phyloP scores from a whole-genome alignment of 2,888 invertebrate genomes.

The Lycophotia porphyrea region DNA sequence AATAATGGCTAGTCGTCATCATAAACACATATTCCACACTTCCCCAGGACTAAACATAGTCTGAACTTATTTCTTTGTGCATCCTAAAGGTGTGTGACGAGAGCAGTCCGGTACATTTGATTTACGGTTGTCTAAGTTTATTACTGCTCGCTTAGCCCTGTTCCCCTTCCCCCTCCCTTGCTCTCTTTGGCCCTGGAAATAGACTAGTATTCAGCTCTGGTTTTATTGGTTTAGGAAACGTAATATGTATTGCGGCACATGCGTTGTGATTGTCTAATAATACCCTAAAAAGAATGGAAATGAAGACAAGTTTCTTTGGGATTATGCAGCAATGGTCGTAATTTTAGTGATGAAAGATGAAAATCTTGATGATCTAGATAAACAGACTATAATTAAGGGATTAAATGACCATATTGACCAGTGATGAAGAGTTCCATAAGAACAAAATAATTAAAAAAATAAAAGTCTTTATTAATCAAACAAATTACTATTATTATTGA shows the following conservation, averaged over 20 bases:
- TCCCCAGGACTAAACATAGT: constrained; percentile 33
- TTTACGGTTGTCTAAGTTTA: constrained; percentile 55
- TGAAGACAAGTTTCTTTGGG: background rate
- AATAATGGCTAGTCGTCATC: background rate
- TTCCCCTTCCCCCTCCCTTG: background rate
- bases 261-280: background rate
- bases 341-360: background rate
- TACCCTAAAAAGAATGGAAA: background rate
- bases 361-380: background rate
- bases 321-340: background rate
- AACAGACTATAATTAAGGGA: background rate
- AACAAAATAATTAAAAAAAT: too few species aligned
- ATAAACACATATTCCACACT: background rate
- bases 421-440: background rate
- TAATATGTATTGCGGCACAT: constrained; percentile 5
- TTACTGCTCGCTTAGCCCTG: constrained; percentile 8
- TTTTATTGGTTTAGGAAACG: background rate
- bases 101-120: constrained; percentile 46
- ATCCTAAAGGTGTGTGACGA: constrained; percentile 31
- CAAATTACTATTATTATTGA: too few species aligned
- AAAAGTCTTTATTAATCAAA: too few species aligned
- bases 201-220: constrained; percentile 20
- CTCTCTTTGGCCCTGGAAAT: constrained; percentile 41
- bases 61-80: constrained; percentile 21
- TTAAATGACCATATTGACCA: too few species aligned